phyloP scores from a whole-genome alignment of 1,140 invertebrate genomes.

The Bombus breviceps region DNA sequence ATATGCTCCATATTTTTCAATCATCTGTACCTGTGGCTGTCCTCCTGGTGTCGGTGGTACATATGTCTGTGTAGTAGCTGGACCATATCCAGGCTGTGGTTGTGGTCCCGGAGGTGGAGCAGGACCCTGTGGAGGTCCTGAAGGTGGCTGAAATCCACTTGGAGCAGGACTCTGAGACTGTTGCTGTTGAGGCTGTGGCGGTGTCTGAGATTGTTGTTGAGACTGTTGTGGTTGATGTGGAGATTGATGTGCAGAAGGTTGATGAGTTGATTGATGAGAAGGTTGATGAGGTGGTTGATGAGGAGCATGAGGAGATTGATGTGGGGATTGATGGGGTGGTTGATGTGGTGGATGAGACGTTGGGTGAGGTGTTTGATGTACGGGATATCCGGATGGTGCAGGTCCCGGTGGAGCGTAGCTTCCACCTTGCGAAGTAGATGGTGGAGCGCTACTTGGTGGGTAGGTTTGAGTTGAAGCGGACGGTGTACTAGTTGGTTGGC shows the following conservation, averaged over 20 bases:
- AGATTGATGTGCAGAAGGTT: conserved; percentile 66
- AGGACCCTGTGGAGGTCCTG: conserved; percentile 78
- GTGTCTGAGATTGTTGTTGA: conserved; percentile 76
- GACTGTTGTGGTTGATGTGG: conserved; percentile 73
- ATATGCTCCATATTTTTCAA: background rate
- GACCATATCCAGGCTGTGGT: conserved; percentile 75
- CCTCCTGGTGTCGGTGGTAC: conserved; percentile 78
- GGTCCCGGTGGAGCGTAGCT: conserved; percentile 74
- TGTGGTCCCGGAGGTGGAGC: conserved; percentile 76
- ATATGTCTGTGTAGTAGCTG: conserved; percentile 80
- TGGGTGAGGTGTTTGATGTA: conserved; percentile 72
- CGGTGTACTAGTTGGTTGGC: conserved; percentile 78
- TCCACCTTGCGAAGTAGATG: conserved; percentile 75
- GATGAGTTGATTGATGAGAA: conserved; percentile 69
- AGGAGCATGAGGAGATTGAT: conserved; percentile 63
- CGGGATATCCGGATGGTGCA: conserved; percentile 76
- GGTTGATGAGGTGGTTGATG: conserved; percentile 64
- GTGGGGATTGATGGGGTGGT: conserved; percentile 71
- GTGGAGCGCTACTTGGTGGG: conserved; percentile 76
- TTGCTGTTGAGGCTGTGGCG: conserved; percentile 75
- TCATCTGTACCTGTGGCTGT: conserved; percentile 71
- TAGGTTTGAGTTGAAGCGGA: conserved; percentile 82
- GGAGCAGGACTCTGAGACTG: conserved; percentile 79
- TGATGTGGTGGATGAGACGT: conserved; percentile 65
- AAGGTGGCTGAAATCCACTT: conserved; percentile 79